A percentile compares a stretch with the other conserved stretches of the same genome.
Evolutionary conservation across 1,140 invertebrate species (phyloP).

Genomic region (Danaus melanippus): DNA sequence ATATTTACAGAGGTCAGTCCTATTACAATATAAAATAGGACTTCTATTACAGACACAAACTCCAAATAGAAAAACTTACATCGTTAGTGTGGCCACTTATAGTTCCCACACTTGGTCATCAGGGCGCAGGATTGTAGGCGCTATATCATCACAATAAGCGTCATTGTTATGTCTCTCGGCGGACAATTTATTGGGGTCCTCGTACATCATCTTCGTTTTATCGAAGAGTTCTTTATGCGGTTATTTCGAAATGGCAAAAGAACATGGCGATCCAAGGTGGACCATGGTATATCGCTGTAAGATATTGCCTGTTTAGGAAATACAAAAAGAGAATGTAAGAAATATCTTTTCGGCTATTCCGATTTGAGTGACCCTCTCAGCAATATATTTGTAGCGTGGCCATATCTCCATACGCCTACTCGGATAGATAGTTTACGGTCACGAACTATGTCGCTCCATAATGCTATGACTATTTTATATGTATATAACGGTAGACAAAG

Average conservation of each 20-base stretch:
- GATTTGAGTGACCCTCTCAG: too few relatives aligned
- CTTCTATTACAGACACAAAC: slow-evolving; percentile 16
- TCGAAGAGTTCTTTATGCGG: slow-evolving; percentile 16
- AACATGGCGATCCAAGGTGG: slow-evolving; percentile 10
- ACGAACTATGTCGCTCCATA: too few relatives aligned
- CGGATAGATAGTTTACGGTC: too few relatives aligned
- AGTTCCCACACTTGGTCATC: not conserved
- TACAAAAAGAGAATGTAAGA: too few relatives aligned
- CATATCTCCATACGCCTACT: too few relatives aligned
- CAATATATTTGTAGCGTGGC: too few relatives aligned
- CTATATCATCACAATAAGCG: slow-evolving; percentile 11
- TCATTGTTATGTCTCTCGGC: slow-evolving; percentile 3
- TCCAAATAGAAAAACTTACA: slow-evolving; percentile 48
- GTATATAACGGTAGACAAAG: too few relatives aligned
- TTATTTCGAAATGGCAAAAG: slow-evolving; percentile 14
- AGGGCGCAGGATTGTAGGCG: slow-evolving; percentile 5
- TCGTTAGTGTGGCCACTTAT: slow-evolving; percentile 35
- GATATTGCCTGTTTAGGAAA: slow-evolving; percentile 8
- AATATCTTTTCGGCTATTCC: too few relatives aligned
- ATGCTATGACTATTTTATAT: too few relatives aligned
- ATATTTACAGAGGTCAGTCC: too few relatives aligned
- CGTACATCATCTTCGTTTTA: slow-evolving; percentile 22
- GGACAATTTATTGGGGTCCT: slow-evolving; percentile 18
- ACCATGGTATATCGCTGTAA: slow-evolving; percentile 3
- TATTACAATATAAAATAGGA: slow-evolving; percentile 22